phyloP scores from a whole-genome alignment of 2,113 vertebrate genomes.

The Catagonus wagneri region DNA sequence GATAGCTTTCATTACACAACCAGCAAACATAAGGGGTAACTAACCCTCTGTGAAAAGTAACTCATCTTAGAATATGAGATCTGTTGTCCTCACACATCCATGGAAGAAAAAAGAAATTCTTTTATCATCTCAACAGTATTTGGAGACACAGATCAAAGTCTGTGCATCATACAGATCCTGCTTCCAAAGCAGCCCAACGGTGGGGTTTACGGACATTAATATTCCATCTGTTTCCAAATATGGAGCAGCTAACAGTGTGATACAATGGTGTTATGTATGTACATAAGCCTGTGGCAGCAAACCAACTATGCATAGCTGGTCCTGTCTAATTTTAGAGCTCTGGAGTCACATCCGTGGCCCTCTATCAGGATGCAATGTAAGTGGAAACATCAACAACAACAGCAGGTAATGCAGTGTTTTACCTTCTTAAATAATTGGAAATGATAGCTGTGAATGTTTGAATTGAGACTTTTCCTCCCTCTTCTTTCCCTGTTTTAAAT shows the following conservation, averaged over 20 bases:
- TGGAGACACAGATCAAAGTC: neutral
- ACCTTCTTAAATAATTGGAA: neutral
- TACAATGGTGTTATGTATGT: constrained; percentile 7
- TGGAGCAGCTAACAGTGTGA: neutral
- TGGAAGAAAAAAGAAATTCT: neutral
- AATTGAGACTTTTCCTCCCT: neutral
- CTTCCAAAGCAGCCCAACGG: neutral
- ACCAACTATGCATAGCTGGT: constrained; percentile 55
- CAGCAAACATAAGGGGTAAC: neutral
- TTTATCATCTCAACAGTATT: neutral
- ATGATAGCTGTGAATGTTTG: neutral
- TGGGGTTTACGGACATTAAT: neutral
- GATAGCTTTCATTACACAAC: neutral
- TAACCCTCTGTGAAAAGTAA: neutral
- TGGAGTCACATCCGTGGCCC: neutral
- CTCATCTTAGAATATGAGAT: neutral
- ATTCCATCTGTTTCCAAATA: constrained; percentile 38
- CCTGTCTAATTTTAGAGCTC: constrained; percentile 61
- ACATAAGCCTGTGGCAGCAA: neutral
- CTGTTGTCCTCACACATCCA: neutral
- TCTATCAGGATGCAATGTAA: neutral
- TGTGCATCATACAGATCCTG: neutral
- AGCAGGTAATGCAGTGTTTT: neutral
- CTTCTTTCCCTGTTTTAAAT: constrained; percentile 31
- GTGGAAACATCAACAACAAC: neutral